Conservation (phyloP, 2,113 vertebrate genomes). For the Erpornis zantholeuca region DNA sequence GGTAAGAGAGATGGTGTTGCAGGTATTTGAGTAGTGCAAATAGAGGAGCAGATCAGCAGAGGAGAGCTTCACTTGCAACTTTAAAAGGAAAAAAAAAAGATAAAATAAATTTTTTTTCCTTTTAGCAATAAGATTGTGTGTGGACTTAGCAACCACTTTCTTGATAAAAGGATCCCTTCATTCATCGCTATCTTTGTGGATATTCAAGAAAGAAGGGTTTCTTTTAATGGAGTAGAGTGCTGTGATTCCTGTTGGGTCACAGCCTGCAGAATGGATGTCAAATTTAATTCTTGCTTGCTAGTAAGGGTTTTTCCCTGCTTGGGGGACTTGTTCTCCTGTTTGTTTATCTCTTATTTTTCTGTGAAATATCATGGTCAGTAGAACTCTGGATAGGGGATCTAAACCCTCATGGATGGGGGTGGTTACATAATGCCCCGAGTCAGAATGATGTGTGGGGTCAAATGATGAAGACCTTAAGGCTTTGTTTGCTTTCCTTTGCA, state of each 20-base stretch:
- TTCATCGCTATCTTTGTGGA: background rate
- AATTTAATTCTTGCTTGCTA: background rate
- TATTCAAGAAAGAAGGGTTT: background rate
- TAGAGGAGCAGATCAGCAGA: background rate
- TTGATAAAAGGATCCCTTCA: background rate
- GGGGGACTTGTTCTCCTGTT: background rate
- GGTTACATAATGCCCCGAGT: background rate
- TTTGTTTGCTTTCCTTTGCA: background rate
- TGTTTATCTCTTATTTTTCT: background rate
- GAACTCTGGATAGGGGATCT: background rate
- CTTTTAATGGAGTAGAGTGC: background rate
- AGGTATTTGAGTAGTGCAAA: background rate
- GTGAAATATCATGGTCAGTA: background rate
- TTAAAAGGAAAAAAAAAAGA: background rate
- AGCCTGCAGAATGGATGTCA: background rate
- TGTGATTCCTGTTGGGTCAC: background rate
- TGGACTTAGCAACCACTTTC: background rate
- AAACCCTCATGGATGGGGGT: background rate
- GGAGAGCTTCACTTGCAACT: background rate
- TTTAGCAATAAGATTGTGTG: background rate
- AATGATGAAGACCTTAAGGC: background rate
- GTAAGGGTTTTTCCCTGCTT: background rate
- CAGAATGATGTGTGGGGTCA: background rate
- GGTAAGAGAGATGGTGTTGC: background rate
- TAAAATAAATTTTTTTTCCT: background rate